These are phyloP conservation scores for Isaurus tuberculatus DNA, from an alignment of 92 coral and sea anemone genomes.

Conservation along the genomic window DNA sequence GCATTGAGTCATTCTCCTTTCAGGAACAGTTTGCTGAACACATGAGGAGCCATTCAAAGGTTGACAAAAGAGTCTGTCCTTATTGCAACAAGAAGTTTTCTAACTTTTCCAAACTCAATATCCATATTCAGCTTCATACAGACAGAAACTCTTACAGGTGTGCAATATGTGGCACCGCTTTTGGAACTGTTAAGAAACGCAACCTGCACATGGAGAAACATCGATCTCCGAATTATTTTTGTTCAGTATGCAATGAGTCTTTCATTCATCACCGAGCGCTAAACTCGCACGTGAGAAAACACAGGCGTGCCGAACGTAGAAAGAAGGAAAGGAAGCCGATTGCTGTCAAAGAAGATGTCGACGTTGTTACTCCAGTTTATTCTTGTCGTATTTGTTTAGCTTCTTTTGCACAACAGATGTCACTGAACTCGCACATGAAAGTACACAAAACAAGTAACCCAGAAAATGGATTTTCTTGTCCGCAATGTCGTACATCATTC, in stretches of 20 bases:
- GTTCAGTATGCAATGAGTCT: not conserved
- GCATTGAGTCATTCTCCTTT: constrained; percentile 1
- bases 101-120: not conserved
- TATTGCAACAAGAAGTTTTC: constrained; percentile 18
- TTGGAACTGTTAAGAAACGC: constrained; percentile 2
- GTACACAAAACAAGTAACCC: not conserved
- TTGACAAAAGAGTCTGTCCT: not conserved
- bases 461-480: not conserved
- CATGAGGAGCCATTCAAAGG: not conserved
- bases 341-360: not conserved
- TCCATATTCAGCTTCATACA: constrained; percentile 32
- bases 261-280: constrained; percentile 21
- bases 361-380: not conserved
- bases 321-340: not conserved
- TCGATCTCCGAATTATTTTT: not conserved
- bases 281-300: constrained; percentile 40
- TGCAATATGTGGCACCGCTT: not conserved
- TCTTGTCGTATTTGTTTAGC: constrained; percentile 5
- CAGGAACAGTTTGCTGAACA: not conserved
- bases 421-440: constrained; percentile 35
- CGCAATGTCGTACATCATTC: constrained; percentile 5
- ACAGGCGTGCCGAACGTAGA: constrained; percentile 2
- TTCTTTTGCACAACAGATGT: constrained; percentile 1
- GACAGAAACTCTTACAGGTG: constrained; percentile 35
- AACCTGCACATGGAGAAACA: not conserved